Base-by-base conservation (phyloP, 2,888 invertebrate species). In the Brenthis daphne region DNA sequence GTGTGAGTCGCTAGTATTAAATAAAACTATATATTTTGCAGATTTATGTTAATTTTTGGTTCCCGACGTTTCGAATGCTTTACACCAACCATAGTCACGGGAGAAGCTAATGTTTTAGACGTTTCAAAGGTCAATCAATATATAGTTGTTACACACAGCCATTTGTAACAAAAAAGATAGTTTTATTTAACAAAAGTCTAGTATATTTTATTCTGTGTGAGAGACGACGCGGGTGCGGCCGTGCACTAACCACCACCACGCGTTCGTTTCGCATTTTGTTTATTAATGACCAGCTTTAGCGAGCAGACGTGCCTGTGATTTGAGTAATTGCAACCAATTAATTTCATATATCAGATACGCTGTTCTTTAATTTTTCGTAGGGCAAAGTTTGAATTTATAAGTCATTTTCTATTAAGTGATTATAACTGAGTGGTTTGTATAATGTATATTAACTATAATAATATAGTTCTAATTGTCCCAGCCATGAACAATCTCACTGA, bases 221-320 rank as follows among this genome's bases (percentile, higher is more conserved):
- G n/a, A 13, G 12, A 29, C 12, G 51, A 24, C 53, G 33, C 55
- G 67, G 55, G 61, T 67, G 67, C 54, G 67, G 61, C 55, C 55
- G 43, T 48, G 48, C 57, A 55, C 37, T 37, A 63, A 33, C 53
- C 13, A 50, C 60, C 55, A 55, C 60, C 66, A 67, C 66, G 55
- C 60, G 58, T 61, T 50, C 60, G 61, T 61, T 13, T 61, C 61
- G 37, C 67, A 67, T 67, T 67, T 37, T 48, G 60, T 67, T 61
- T 67, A 67, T 67, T 67, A 67, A 67, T 61, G 61, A 61, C 61
- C 67, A 55, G 61, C 50, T 56, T 67, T 61, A 67, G 33, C 53
- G 47, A 67, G 48, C 55, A 33, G 24, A 61, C 67, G 54, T 61
- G 55, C 47, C 53, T 53, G 60, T 50, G 57, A 51, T 51, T 55